These are phyloP conservation scores for Eulithis testata DNA, from an alignment of 2,888 invertebrate species.

Conservation along the genomic window DNA sequence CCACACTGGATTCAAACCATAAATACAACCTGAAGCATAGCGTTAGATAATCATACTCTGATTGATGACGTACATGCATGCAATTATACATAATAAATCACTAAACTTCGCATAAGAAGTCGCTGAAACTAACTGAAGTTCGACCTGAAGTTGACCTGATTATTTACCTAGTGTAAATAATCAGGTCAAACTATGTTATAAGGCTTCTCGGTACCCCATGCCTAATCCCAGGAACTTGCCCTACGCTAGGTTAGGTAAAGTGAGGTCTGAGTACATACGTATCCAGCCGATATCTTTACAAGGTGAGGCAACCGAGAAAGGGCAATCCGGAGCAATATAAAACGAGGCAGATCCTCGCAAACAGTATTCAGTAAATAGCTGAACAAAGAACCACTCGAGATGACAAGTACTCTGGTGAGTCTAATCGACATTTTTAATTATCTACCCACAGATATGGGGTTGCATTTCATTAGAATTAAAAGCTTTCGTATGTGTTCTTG, in stretches of 20 bases:
- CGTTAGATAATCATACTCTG: no score
- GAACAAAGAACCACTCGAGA: slow-evolving; percentile 65
- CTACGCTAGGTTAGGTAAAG: slow-evolving; percentile 48
- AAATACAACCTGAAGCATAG: not conserved
- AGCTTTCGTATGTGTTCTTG: not conserved
- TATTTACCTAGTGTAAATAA: no score
- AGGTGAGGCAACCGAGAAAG: slow-evolving; percentile 83
- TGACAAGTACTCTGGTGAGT: slow-evolving; percentile 73
- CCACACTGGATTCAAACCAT: not conserved
- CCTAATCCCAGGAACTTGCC: not conserved
- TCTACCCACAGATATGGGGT: not conserved
- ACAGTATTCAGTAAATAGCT: slow-evolving; percentile 74
- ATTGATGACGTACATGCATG: not conserved
- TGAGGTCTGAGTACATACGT: slow-evolving; percentile 53
- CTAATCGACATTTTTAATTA: slow-evolving; percentile 26
- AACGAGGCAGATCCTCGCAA: slow-evolving; percentile 77
- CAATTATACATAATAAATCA: not conserved
- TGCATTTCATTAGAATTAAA: not conserved
- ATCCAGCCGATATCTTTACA: slow-evolving; percentile 66
- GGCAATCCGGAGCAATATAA: slow-evolving; percentile 81
- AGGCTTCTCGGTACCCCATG: not conserved
- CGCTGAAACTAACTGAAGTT: not conserved
- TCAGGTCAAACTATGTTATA: not conserved
- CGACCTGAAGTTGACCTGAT: not conserved
- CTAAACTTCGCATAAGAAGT: not conserved